phyloP scores from a whole-genome alignment of 2,113 vertebrate genomes.

The Anguilla rostrata region DNA sequence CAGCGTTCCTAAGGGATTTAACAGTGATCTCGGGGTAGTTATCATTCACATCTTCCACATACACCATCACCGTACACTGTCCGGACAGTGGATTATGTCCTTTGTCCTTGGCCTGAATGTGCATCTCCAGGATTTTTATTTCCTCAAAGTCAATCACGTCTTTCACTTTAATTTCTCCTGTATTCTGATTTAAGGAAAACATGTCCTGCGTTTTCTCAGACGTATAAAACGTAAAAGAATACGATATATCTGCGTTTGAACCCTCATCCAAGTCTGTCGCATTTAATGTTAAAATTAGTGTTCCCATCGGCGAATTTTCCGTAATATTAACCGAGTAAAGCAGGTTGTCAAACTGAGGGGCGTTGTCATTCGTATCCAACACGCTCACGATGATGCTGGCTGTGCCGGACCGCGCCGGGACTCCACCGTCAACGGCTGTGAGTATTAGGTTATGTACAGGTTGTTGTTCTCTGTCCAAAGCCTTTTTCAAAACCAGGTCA shows the following conservation, averaged over 20 bases:
- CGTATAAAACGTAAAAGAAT: constrained; percentile 50
- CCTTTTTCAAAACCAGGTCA: constrained; percentile 61
- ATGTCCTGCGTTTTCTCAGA: constrained; percentile 50
- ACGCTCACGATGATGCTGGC: constrained; percentile 58
- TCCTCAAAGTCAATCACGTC: constrained; percentile 53
- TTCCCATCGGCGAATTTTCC: constrained; percentile 57
- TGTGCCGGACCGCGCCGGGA: constrained; percentile 59
- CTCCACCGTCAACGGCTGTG: constrained; percentile 61
- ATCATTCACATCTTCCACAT: constrained; percentile 61
- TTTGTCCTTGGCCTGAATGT: constrained; percentile 51
- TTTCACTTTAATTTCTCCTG: constrained; percentile 50
- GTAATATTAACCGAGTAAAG: constrained; percentile 55
- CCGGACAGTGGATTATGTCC: constrained; percentile 40
- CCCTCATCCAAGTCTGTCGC: constrained; percentile 66
- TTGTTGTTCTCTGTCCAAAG: constrained; percentile 61
- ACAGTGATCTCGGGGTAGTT: constrained; percentile 71
- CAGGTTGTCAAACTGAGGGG: constrained; percentile 56
- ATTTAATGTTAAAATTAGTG: constrained; percentile 50
- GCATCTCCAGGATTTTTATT: constrained; percentile 48
- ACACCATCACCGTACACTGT: constrained; percentile 45
- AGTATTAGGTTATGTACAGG: constrained; percentile 57
- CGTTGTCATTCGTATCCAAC: constrained; percentile 66
- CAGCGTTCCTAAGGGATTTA: constrained; percentile 67
- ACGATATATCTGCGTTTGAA: constrained; percentile 52
- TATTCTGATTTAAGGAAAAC: constrained; percentile 41